Evolutionary conservation across 2,888 invertebrate genomes (phyloP).

Genomic region (Xanthia togata): DNA sequence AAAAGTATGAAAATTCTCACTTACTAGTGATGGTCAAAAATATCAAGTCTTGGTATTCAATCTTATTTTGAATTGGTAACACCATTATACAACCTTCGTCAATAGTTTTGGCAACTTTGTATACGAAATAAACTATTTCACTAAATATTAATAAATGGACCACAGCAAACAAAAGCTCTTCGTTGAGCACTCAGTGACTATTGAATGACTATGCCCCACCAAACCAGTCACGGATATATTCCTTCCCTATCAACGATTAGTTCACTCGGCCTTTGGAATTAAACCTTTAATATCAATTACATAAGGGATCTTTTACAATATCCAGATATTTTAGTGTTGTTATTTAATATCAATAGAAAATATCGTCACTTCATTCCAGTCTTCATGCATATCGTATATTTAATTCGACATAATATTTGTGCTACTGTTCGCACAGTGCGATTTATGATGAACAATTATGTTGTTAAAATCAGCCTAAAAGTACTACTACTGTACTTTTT

Average conservation of each 20-base stretch:
- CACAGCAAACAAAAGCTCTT: constrained; percentile 64
- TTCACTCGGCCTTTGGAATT: constrained; percentile 54
- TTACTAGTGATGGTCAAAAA: constrained; percentile 27
- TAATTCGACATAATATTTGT: constrained; percentile 31
- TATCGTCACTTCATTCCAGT: neutral
- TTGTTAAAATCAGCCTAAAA: constrained; percentile 60
- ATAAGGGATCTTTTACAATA: constrained; percentile 27
- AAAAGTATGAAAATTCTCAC: constrained; percentile 47
- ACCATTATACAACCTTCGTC: constrained; percentile 24
- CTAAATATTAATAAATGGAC: constrained; percentile 59
- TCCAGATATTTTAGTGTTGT: constrained; percentile 11
- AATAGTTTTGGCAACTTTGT: constrained; percentile 51
- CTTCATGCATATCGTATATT: constrained; percentile 42
- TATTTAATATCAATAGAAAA: neutral
- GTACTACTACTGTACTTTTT: constrained; percentile 49
- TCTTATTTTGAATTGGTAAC: constrained; percentile 17
- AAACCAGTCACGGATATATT: constrained; percentile 81
- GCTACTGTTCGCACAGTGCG: constrained; percentile 53
- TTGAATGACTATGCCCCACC: constrained; percentile 70
- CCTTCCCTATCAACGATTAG: constrained; percentile 18
- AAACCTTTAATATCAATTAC: constrained; percentile 38
- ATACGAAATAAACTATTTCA: constrained; percentile 60
- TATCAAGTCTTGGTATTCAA: constrained; percentile 32
- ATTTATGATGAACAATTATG: constrained; percentile 6
- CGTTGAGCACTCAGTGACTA: constrained; percentile 56